Conservation (phyloP, 2,888 invertebrate species). For the Linnaemya vulpina region DNA sequence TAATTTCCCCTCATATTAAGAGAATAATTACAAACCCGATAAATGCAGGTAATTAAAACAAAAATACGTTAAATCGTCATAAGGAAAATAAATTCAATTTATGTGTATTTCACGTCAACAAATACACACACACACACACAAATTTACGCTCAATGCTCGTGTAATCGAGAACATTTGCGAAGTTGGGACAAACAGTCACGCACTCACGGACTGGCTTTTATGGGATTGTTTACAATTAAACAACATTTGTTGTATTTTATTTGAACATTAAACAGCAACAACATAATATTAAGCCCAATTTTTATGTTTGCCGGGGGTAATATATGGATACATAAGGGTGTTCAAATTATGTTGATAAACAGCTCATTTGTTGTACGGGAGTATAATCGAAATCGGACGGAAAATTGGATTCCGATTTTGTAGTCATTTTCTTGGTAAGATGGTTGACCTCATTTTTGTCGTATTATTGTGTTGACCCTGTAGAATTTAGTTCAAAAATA, state of each 20-base stretch:
- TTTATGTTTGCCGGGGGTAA: neutral
- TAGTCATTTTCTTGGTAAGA: too few species aligned
- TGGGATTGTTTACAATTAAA: slow-evolving; percentile 35
- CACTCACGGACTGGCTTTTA: neutral
- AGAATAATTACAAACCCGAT: slow-evolving; percentile 19
- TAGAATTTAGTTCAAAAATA: too few species aligned
- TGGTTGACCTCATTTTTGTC: too few species aligned
- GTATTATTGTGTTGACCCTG: too few species aligned
- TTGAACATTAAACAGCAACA: slow-evolving; percentile 27
- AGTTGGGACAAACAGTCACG: neutral
- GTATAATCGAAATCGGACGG: too few species aligned
- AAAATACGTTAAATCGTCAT: slow-evolving; percentile 7
- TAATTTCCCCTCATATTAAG: neutral
- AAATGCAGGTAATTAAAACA: slow-evolving; percentile 44
- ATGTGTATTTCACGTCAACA: neutral
- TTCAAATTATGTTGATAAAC: too few species aligned
- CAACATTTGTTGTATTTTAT: slow-evolving; percentile 46
- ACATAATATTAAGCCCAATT: slow-evolving; percentile 26
- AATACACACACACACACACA: neutral
- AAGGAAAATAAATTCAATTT: slow-evolving; percentile 5
- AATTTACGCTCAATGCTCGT: neutral
- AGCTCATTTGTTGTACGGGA: too few species aligned
- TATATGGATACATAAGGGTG: neutral
- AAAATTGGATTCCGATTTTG: too few species aligned
- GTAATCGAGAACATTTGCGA: neutral